Percentiles rank a stretch among this genome's conserved stretches.
These are phyloP conservation scores for Amblyjoppa proteus DNA, from an alignment of 2,888 invertebrate species.

Conservation along the genomic window DNA sequence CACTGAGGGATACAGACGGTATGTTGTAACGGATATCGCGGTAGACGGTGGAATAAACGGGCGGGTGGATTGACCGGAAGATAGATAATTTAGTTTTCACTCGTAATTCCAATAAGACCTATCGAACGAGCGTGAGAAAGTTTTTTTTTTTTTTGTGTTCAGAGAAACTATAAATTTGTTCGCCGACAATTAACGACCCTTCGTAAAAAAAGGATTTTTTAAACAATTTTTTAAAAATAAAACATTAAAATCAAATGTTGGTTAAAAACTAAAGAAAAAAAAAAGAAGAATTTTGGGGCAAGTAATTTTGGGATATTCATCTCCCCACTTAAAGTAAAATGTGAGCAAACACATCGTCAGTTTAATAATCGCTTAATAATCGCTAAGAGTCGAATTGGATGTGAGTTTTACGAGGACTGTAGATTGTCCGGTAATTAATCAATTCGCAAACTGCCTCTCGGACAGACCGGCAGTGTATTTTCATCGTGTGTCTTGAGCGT, in stretches of 20 bases:
- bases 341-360: too few species aligned
- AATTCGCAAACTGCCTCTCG: conserved; percentile 12
- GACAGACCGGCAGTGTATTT: conserved; percentile 6
- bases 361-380: neutral
- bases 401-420: neutral
- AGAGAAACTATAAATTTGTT: neutral
- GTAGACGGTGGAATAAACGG: neutral
- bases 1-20: neutral
- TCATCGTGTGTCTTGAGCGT: conserved; percentile 15
- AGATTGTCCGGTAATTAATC: conserved; percentile 29
- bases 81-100: conserved; percentile 37
- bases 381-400: conserved; percentile 5
- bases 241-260: neutral
- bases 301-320: neutral
- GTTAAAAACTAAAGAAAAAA: neutral
- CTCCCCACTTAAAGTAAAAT: neutral
- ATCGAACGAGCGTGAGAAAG: neutral
- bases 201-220: too few species aligned
- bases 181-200: too few species aligned
- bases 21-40: conserved; percentile 1
- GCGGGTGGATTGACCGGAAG: conserved; percentile 43
- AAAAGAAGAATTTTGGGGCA: neutral
- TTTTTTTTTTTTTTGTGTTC: neutral
- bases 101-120: neutral
- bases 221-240: neutral